phyloP scores from a whole-genome alignment of 2,888 invertebrate genomes.

The Callosobruchus maculatus region DNA sequence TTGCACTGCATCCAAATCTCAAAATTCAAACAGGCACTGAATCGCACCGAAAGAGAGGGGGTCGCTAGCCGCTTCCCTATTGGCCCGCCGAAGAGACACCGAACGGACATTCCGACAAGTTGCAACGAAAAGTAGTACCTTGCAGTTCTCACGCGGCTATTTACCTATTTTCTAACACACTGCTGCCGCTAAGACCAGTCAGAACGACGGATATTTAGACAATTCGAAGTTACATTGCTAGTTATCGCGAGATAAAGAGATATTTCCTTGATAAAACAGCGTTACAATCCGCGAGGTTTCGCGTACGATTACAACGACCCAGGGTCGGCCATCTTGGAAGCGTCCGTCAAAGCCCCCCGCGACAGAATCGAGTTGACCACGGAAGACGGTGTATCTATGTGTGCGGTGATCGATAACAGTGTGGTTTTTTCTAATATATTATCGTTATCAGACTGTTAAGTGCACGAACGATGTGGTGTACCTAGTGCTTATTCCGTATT shows the following conservation, averaged over 20 bases:
- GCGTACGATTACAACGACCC: slow-evolving; percentile 41
- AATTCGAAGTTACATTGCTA: neutral
- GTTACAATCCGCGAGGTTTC: slow-evolving; percentile 11
- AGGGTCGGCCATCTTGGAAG: slow-evolving; percentile 45
- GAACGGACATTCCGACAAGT: slow-evolving; percentile 36
- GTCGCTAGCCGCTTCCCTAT: neutral
- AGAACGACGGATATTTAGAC: neutral
- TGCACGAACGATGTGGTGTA: slow-evolving; percentile 32
- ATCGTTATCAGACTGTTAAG: slow-evolving; percentile 21
- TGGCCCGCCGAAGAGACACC: slow-evolving; percentile 21
- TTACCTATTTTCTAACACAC: neutral
- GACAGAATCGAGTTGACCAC: slow-evolving; percentile 32
- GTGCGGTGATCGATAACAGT: slow-evolving; percentile 21
- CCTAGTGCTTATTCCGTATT: slow-evolving; percentile 27
- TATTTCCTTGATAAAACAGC: neutral
- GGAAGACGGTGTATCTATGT: slow-evolving; percentile 28
- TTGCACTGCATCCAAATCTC: neutral
- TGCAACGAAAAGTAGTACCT: slow-evolving; percentile 40
- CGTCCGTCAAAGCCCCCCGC: slow-evolving; percentile 40
- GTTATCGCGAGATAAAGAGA: neutral
- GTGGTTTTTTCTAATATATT: slow-evolving; percentile 15
- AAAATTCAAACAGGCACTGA: neutral
- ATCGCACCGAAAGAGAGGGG: neutral
- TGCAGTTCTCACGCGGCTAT: slow-evolving; percentile 12
- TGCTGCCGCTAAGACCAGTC: neutral